Evolutionary conservation across 2,797 vertebrate genomes (phyloP).

Genomic region (Pangasius djambal): DNA sequence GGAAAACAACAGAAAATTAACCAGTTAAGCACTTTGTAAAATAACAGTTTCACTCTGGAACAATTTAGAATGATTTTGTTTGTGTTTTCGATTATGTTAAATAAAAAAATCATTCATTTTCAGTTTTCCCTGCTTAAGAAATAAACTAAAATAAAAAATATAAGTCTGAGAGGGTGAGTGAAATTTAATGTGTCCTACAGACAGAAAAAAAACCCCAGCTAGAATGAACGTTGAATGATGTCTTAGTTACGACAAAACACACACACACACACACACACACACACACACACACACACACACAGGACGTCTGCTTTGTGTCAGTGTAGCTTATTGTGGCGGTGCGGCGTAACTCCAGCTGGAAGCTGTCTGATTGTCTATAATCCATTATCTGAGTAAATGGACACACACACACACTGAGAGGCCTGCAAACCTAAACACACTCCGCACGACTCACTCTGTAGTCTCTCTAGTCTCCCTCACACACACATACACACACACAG

Average conservation of each 20-base stretch:
- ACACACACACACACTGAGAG: slow-evolving; percentile 43
- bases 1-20: not conserved
- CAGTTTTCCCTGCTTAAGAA: not conserved
- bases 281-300: slow-evolving; percentile 27
- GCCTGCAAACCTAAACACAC: slow-evolving; percentile 57
- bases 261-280: slow-evolving; percentile 35
- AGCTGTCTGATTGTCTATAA: slow-evolving; percentile 61
- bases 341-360: slow-evolving; percentile 52
- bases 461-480: slow-evolving; percentile 3
- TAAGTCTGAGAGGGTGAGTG: not conserved
- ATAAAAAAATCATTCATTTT: not conserved
- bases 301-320: slow-evolving; percentile 57
- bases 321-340: slow-evolving; percentile 40
- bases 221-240: slow-evolving; percentile 15
- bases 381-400: slow-evolving; percentile 59
- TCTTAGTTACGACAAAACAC: not conserved
- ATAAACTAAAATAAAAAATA: not conserved
- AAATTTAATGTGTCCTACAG: not conserved
- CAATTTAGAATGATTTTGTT: not conserved
- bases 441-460: slow-evolving; percentile 15
- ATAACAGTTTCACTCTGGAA: not conserved
- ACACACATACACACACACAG: slow-evolving; percentile 21
- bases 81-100: not conserved
- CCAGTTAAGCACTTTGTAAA: not conserved
- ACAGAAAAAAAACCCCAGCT: not conserved